Evolutionary conservation across 1,140 invertebrate genomes (phyloP).

Genomic region (Ceratosolen fusciceps): DNA sequence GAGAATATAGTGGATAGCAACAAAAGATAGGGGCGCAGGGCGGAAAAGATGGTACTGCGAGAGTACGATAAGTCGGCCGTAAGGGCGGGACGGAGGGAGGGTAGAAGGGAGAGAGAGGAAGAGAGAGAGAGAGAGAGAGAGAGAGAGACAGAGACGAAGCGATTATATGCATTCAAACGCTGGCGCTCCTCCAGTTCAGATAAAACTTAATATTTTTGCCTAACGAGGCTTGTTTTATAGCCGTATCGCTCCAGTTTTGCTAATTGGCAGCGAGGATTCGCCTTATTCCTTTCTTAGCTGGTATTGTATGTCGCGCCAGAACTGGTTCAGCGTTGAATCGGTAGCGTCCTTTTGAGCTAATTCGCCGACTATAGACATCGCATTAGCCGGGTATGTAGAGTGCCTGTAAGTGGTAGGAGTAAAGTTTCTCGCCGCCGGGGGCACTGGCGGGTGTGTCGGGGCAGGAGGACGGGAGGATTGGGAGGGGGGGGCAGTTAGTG

Average conservation of each 20-base stretch:
- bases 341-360: slow-evolving; percentile 24
- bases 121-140: not conserved
- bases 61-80: no score
- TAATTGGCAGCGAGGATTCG: slow-evolving; percentile 58
- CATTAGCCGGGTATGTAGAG: not conserved
- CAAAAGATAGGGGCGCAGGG: not conserved
- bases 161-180: slow-evolving; percentile 57
- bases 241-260: slow-evolving; percentile 57
- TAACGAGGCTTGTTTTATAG: slow-evolving; percentile 64
- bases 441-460: no score
- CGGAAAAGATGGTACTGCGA: not conserved
- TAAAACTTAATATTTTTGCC: slow-evolving; percentile 66
- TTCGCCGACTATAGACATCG: not conserved
- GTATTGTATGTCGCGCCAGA: slow-evolving; percentile 2
- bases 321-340: not conserved
- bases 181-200: slow-evolving; percentile 63
- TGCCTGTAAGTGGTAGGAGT: not conserved
- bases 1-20: not conserved
- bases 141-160: slow-evolving; percentile 30
- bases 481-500: not conserved
- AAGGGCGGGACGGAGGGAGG: no score
- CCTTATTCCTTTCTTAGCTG: slow-evolving; percentile 41
- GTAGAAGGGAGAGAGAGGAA: not conserved
- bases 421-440: not conserved
- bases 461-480: no score